Evolutionary conservation across 2,888 invertebrate species (phyloP).

Genomic region (Perithous albicinctus): DNA sequence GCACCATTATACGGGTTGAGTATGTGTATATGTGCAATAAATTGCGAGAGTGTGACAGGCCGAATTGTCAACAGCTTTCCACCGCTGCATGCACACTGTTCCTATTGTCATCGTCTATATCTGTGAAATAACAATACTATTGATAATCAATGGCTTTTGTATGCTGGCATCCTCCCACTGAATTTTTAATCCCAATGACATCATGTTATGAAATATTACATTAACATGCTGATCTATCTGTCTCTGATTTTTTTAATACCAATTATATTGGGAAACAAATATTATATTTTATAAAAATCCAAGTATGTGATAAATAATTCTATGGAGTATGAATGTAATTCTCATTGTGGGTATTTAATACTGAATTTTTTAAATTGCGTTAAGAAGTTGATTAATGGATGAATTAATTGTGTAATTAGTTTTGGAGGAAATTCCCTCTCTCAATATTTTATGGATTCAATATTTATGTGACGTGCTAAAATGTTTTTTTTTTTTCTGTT

Average conservation of each 20-base stretch:
- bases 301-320: no score
- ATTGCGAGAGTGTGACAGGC: slow-evolving; percentile 31
- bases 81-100: background rate
- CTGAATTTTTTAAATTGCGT: no score
- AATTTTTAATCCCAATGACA: background rate
- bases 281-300: no score
- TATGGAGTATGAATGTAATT: no score
- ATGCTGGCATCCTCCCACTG: background rate
- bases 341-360: no score
- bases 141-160: slow-evolving; percentile 6
- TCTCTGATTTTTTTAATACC: no score
- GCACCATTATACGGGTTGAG: slow-evolving; percentile 14
- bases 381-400: background rate
- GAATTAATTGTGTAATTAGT: background rate
- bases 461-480: slow-evolving; percentile 1
- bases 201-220: background rate
- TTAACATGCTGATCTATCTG: no score
- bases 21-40: slow-evolving; percentile 26
- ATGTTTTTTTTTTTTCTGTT: background rate
- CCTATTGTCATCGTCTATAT: slow-evolving; percentile 9
- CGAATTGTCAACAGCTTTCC: slow-evolving; percentile 23
- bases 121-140: background rate
- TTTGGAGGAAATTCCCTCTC: background rate
- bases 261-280: no score
- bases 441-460: background rate